Evolutionary conservation across 2,113 vertebrate species (phyloP).

Genomic region (Cepphus grylle): DNA sequence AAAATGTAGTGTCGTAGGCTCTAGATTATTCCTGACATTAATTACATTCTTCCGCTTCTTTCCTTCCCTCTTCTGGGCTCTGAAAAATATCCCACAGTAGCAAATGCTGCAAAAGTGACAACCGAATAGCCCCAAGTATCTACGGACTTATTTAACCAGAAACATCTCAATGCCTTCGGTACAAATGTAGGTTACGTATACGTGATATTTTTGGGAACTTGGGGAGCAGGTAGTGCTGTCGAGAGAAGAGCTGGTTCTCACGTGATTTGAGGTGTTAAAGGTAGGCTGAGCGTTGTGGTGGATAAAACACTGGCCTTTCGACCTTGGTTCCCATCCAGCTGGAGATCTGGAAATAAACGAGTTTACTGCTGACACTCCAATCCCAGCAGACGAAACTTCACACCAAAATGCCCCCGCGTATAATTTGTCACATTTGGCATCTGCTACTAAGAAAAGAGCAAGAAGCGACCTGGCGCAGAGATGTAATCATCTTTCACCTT

Average conservation of each 20-base stretch:
- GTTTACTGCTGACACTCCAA: constrained; percentile 47
- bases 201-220: neutral
- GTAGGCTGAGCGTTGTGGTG: constrained; percentile 16
- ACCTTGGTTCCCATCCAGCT: constrained; percentile 30
- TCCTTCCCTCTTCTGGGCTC: neutral
- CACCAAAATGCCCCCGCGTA: constrained; percentile 38
- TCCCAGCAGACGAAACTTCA: constrained; percentile 53
- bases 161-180: accelerated
- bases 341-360: constrained; percentile 64
- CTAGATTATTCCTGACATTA: neutral
- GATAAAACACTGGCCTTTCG: constrained; percentile 35
- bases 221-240: neutral
- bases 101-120: neutral
- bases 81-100: neutral
- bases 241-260: constrained; percentile 2
- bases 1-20: neutral
- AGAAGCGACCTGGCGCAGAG: constrained; percentile 48
- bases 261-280: constrained; percentile 5
- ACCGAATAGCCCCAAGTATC: neutral
- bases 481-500: constrained; percentile 75
- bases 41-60: neutral
- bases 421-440: constrained; percentile 72
- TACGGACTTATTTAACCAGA: neutral
- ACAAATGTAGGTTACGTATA: accelerated
- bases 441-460: constrained; percentile 55